Conservation (phyloP, 2,888 invertebrate species). For the Leptogaster cylindrica region DNA sequence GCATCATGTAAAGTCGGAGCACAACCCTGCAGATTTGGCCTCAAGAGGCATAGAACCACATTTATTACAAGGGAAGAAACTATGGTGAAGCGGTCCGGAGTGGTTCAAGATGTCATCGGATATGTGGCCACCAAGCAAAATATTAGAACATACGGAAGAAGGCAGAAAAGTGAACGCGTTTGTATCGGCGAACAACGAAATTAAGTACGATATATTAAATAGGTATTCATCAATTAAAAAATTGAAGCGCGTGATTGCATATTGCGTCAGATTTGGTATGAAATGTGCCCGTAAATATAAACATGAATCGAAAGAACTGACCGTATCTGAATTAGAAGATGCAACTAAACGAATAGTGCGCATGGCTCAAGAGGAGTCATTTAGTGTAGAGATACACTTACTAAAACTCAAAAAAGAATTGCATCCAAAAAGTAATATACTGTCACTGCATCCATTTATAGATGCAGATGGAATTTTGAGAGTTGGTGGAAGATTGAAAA, state of each 20-base stretch:
- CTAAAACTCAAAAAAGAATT: neutral
- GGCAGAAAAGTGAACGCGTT: neutral
- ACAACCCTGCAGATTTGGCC: neutral
- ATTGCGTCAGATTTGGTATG: neutral
- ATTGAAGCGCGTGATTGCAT: neutral
- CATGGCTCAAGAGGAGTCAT: neutral
- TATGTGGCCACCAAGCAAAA: neutral
- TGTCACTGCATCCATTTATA: neutral
- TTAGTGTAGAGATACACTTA: neutral
- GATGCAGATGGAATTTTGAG: neutral
- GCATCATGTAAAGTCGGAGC: neutral
- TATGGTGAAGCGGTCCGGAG: neutral
- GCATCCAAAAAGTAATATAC: neutral
- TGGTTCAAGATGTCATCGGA: neutral
- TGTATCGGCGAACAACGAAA: neutral
- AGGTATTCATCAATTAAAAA: neutral
- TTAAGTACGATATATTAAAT: neutral
- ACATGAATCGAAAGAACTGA: neutral
- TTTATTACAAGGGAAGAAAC: neutral
- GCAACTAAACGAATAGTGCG: neutral
- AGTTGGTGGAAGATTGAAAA: too few relatives aligned
- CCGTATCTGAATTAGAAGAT: neutral
- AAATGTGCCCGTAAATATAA: neutral
- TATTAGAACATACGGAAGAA: neutral
- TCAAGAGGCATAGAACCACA: neutral